phyloP scores from a whole-genome alignment of 1,140 invertebrate genomes.

The Marisa cornuarietis region DNA sequence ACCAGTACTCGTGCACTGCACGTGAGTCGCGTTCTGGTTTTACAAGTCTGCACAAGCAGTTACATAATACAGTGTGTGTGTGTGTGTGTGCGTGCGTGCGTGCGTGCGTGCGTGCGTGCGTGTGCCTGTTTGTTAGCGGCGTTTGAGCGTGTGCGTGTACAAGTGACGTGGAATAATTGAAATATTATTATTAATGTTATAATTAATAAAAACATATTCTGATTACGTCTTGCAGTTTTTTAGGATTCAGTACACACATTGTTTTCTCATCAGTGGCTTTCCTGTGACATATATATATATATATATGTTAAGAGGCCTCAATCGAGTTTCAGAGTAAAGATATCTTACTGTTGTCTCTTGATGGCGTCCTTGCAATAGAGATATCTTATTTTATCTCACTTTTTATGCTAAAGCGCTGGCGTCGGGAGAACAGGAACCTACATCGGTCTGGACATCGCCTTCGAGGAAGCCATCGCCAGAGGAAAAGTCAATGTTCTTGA shows the following conservation, averaged over 20 bases:
- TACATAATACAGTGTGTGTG: not conserved
- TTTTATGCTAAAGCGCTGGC: constrained; percentile 5
- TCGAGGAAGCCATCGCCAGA: not conserved
- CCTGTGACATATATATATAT: too few species aligned
- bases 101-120: not conserved
- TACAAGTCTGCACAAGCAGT: not conserved
- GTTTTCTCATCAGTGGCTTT: too few species aligned
- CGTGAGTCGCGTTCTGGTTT: constrained; percentile 17
- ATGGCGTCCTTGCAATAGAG: too few species aligned
- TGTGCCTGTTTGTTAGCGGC: not conserved
- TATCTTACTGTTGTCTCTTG: too few species aligned
- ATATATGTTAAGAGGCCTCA: too few species aligned
- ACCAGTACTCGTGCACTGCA: constrained; percentile 79
- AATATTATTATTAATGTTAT: not conserved
- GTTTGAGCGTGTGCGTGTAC: not conserved
- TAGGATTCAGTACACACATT: not conserved
- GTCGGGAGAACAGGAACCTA: constrained; percentile 21
- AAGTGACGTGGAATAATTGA: not conserved
- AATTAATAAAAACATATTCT: not conserved
- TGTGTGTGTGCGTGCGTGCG: too few species aligned
- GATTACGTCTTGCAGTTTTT: too few species aligned
- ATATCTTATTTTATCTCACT: not conserved
- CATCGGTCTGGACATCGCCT: constrained; percentile 12
- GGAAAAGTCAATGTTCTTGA: not conserved
- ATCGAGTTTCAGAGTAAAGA: too few species aligned